These are phyloP conservation scores for Scaptodrosophila lebanonensis DNA, from an alignment of 1,140 invertebrate species.

Conservation along the genomic window DNA sequence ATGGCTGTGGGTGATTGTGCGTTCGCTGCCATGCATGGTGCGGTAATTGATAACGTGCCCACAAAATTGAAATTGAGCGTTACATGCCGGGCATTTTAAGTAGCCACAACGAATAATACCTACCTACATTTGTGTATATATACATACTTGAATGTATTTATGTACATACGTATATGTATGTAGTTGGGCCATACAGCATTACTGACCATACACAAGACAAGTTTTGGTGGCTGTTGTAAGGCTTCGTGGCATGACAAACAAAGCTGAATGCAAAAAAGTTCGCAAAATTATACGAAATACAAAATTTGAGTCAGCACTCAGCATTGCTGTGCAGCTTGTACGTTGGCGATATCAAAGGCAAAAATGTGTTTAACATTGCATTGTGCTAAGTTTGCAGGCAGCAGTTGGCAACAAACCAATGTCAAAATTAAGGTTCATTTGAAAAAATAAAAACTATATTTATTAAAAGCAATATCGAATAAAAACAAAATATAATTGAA, in stretches of 20 bases:
- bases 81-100: constrained; percentile 62
- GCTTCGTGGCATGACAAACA: constrained; percentile 14
- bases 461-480: no score
- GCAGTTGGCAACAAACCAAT: no score
- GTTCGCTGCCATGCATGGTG: constrained; percentile 65
- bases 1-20: constrained; percentile 21
- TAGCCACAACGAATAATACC: constrained; percentile 17
- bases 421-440: no score
- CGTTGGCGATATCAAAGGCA: no score
- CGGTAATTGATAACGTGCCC: constrained; percentile 71
- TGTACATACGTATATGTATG: constrained; percentile 11
- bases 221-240: constrained; percentile 46
- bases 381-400: no score
- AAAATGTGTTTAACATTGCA: no score
- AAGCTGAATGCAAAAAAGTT: constrained; percentile 16
- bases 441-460: no score
- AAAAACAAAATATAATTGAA: no score
- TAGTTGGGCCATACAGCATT: constrained; percentile 34
- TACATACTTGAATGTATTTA: no score
- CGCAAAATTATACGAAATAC: neutral
- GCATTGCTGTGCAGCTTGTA: no score
- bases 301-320: constrained; percentile 11
- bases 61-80: constrained; percentile 61
- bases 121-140: no score
- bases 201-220: constrained; percentile 69